Base-by-base conservation (phyloP, 2,888 invertebrate species). In the Dioctria linearis region DNA sequence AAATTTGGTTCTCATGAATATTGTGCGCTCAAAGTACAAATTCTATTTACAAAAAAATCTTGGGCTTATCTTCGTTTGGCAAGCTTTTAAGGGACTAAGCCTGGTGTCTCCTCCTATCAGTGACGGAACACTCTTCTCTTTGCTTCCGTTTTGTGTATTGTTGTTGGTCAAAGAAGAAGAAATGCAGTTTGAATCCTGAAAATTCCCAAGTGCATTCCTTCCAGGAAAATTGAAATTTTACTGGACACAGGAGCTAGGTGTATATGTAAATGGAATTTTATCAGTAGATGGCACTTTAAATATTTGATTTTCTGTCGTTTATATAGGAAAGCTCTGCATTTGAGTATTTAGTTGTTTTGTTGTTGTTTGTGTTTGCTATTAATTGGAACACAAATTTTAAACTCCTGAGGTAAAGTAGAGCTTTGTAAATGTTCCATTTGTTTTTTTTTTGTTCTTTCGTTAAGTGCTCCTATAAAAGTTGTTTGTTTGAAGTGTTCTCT, bases 61-160 rank as follows among this genome's bases (percentile, higher is more conserved):
- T 6, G n/a, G 49, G 67, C 67, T 67, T 67, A 67, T 67, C 67
- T 67, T 25, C 67, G 43, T 67, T 67, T 46, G 46, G 49, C 67
- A 46, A 67, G 49, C 49, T 67, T 25, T 66, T 67, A 13, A 67
- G 6, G 40, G 25, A 67, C 25, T 67, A 43, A 67, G 46, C 46
- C 25, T 25, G 67, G 25, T 25, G 25, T 25, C 25, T 67, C 67
- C 67, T 67, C 67, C 67, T 67, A 67, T 67, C 42, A 67, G 46
- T 46, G 46, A n/a, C 65, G 3, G 42, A 40, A 6, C 65, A 65
- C 46, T 67, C n/a, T 25, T 43, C 9, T 43, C 43, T n/a, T 6
- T 46, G 13, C 46, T 13, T 25, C 42, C 9, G 37, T n/a, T 25
- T 67, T 8, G 46, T 5, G 46, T 25, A 67, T 67, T 67, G 67